Base-by-base conservation (phyloP, 2,888 invertebrate species). In the Synanthedon andrenaeformis region DNA sequence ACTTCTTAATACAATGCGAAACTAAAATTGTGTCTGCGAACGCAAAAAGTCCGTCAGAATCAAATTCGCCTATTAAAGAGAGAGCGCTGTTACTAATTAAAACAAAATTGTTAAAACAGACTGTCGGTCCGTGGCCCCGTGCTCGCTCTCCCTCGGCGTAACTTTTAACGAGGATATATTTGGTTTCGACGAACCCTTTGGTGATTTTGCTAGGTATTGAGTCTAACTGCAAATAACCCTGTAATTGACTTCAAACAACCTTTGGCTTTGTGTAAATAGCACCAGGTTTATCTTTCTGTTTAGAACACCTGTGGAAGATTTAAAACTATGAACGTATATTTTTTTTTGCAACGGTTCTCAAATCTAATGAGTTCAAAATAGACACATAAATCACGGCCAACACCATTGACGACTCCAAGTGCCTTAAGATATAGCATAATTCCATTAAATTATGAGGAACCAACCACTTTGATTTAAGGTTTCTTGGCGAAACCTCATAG, bases 161-260 rank as follows among this genome's bases (percentile, higher is more conserved):
- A 86, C 84, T 87, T 86, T 87, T 87, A 87, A 87, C 85, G 87
- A 86, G 86, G 82, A 86, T 86, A 80, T 86, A 84, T 86, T 85
- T 82, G 84, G 80, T 82, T 85, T 82, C 79, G 74, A 79, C 79
- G 79, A 78, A 84, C 85, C 85, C 85, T 84, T 87, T 85, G 82
- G 82, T 83, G 79, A 85, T 82, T 85, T 82, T 76, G 79, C 82
- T 79, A 45, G 45, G 45, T n/a, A 84, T 84, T 76, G 82, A 83
- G 77, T 82, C 82, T 76, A 78, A 74, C 82, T 82, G 82, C 81
- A 82, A 87, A 87, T 85, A 87, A 84, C 82, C 82, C 78, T 67
- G 72, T 86, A 85, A 86, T 85, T 85, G 82, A 83, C 85, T 84
- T 80, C 77, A 83, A 85, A 83, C 80, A 84, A 85, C 76, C 82